Evolutionary conservation across 2,888 invertebrate species (phyloP).

Genomic region (Drosophila picticornis): DNA sequence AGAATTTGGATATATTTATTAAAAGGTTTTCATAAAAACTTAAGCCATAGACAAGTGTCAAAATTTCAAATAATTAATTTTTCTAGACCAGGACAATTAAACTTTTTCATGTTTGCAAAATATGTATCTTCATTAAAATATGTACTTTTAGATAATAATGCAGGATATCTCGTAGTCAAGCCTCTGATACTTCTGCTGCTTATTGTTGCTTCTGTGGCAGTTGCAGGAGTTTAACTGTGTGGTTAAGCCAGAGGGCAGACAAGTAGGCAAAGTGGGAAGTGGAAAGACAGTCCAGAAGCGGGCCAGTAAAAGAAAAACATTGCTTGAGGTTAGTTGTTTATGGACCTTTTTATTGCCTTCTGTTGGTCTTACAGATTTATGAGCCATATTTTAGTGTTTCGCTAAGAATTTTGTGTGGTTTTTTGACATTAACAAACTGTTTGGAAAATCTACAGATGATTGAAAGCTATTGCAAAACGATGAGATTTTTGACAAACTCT

Average conservation of each 20-base stretch:
- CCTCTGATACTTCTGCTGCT: not conserved
- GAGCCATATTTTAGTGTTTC: constrained; percentile 58
- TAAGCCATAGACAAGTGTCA: not conserved
- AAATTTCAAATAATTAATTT: not conserved
- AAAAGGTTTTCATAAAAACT: not conserved
- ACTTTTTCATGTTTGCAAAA: not conserved
- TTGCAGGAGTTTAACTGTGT: constrained; percentile 57
- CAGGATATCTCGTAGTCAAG: constrained; percentile 11
- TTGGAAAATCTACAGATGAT: constrained; percentile 8
- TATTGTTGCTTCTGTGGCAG: constrained; percentile 27
- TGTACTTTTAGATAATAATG: not conserved
- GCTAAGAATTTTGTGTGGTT: constrained; percentile 47
- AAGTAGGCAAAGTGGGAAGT: constrained; percentile 7
- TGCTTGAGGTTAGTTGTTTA: constrained; percentile 76
- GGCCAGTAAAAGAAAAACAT: constrained; percentile 46
- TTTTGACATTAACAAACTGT: constrained; percentile 18
- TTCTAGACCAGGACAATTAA: not conserved
- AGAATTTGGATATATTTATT: no score
- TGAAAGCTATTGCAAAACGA: not conserved
- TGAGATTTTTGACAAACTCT: not conserved
- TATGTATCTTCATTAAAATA: not conserved
- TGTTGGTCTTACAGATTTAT: constrained; percentile 69
- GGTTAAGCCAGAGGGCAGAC: constrained; percentile 26
- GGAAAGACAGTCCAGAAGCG: constrained; percentile 11
- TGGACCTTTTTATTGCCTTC: constrained; percentile 72